A percentile compares a stretch with the other conserved stretches of the same genome.
Conservation (phyloP, 2,888 invertebrate species). For the Leptura quadrifasciata region DNA sequence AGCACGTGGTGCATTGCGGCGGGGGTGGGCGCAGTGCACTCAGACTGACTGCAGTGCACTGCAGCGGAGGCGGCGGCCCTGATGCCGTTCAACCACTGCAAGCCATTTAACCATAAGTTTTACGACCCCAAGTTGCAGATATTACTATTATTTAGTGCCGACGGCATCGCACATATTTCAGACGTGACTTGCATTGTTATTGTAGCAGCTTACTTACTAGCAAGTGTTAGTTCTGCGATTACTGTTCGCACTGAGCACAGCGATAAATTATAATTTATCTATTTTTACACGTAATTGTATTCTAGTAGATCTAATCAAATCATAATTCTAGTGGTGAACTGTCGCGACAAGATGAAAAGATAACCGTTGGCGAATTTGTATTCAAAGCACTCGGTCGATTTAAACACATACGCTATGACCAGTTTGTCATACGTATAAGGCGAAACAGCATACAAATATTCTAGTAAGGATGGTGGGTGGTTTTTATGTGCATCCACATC, state of each 20-base stretch:
- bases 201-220: conserved; percentile 22
- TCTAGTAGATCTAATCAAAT: conserved; percentile 50
- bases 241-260: conserved; percentile 19
- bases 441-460: conserved; percentile 64
- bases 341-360: conserved; percentile 55
- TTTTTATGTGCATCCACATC: conserved; percentile 58
- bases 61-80: conserved; percentile 53
- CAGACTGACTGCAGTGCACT: conserved; percentile 60
- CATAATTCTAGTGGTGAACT: conserved; percentile 47
- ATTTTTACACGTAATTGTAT: conserved; percentile 39
- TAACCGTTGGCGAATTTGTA: conserved; percentile 58
- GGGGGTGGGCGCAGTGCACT: conserved; percentile 74
- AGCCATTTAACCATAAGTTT: conserved; percentile 59
- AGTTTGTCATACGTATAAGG: conserved; percentile 68
- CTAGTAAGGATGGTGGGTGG: conserved; percentile 64
- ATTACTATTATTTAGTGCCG: conserved; percentile 62
- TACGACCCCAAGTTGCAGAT: conserved; percentile 62
- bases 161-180: conserved; percentile 49
- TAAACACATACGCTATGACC: conserved; percentile 64
- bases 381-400: conserved; percentile 60
- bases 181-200: conserved; percentile 53
- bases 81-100: conserved; percentile 57
- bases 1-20: conserved; percentile 70
- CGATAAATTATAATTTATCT: conserved; percentile 28
- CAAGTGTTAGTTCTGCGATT: conserved; percentile 32